Conservation (phyloP, 2,113 vertebrate species). For the Dipodomys ordii region DNA sequence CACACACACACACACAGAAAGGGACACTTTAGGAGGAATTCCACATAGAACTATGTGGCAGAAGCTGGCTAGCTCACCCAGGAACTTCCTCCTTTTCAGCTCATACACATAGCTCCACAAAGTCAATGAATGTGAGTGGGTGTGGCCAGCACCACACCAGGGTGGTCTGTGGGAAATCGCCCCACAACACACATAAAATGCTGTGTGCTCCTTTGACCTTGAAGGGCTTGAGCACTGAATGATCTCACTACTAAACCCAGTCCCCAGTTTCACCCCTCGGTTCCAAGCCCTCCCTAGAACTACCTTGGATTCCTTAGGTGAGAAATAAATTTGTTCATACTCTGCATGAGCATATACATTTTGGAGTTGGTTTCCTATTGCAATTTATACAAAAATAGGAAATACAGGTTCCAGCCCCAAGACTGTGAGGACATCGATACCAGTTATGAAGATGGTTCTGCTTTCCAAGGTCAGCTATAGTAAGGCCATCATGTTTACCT, state of each 20-base stretch:
- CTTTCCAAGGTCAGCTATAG: neutral
- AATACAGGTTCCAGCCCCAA: neutral
- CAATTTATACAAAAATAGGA: neutral
- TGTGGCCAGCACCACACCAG: neutral
- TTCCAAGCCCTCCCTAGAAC: neutral
- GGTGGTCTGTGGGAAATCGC: neutral
- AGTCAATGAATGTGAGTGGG: neutral
- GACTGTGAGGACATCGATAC: neutral
- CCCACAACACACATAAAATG: neutral
- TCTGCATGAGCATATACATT: neutral
- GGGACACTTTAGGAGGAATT: neutral
- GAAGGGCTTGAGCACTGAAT: neutral
- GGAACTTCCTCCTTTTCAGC: neutral
- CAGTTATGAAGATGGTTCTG: neutral
- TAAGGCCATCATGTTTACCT: conserved; percentile 78
- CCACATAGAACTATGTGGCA: neutral
- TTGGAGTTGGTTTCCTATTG: neutral
- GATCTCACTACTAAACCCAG: neutral
- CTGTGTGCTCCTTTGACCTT: neutral
- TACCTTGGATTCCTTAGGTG: neutral
- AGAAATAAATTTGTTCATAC: neutral
- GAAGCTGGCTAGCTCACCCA: neutral
- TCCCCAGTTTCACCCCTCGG: neutral
- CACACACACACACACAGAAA: conserved; percentile 5
- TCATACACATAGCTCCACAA: neutral